These are phyloP conservation scores for Psittacula echo DNA, from an alignment of 2,797 vertebrate genomes.

Conservation along the genomic window DNA sequence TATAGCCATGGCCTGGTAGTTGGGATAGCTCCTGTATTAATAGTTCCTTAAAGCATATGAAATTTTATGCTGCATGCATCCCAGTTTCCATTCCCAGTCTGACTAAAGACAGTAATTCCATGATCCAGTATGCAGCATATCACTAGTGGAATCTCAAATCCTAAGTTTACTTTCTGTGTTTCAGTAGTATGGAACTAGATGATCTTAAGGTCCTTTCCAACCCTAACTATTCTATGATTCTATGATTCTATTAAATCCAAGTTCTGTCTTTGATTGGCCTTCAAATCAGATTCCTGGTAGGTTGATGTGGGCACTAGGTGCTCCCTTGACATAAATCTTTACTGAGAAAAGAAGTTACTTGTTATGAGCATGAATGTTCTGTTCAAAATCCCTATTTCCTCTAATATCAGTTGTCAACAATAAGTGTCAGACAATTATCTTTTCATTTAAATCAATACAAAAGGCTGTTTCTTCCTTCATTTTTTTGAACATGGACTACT, in stretches of 20 bases:
- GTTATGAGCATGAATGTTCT: not conserved
- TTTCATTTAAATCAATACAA: not conserved
- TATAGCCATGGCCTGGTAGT: not conserved
- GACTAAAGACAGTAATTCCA: not conserved
- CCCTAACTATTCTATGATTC: too few species aligned
- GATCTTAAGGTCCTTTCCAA: too few species aligned
- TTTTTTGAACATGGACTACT: not conserved
- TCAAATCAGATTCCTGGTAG: not conserved
- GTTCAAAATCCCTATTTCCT: not conserved
- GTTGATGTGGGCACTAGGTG: not conserved
- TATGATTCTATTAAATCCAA: not conserved
- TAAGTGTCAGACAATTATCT: not conserved
- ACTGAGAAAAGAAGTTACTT: not conserved
- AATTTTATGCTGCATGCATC: not conserved
- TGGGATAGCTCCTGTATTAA: not conserved
- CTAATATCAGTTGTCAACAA: not conserved
- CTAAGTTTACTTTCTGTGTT: not conserved
- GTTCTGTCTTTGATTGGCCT: not conserved
- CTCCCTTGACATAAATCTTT: not conserved
- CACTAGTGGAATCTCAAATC: not conserved
- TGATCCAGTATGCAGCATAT: not conserved
- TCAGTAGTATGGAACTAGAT: not conserved
- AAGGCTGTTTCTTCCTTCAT: not conserved
- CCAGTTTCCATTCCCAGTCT: not conserved
- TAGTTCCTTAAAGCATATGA: not conserved